Evolutionary conservation across 2,113 vertebrate genomes (phyloP).

Genomic region (Turnix velox): DNA sequence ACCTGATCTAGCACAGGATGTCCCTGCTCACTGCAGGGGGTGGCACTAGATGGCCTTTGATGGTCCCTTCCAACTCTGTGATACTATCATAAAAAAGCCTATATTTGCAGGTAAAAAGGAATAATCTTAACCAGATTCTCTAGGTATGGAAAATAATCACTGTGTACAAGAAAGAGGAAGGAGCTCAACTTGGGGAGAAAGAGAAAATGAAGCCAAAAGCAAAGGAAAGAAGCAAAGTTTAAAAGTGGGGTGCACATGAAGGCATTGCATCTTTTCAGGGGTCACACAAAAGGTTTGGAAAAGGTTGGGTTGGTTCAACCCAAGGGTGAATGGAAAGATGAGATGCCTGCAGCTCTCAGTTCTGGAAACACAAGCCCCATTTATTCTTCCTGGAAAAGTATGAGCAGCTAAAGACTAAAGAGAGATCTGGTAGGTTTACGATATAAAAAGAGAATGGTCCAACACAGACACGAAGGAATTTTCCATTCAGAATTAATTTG

Average conservation of each 20-base stretch:
- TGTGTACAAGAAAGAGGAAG: neutral
- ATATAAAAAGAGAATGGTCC: conserved; percentile 7
- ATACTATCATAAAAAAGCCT: too few species aligned
- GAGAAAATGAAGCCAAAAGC: neutral
- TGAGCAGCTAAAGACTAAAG: neutral
- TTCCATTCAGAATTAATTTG: conserved; percentile 62
- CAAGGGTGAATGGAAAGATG: neutral
- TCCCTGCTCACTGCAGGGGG: too few species aligned
- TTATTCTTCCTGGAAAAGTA: conserved; percentile 41
- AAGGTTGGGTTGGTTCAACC: neutral
- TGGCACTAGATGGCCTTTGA: too few species aligned
- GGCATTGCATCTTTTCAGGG: neutral
- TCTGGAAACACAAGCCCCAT: neutral
- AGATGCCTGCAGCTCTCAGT: neutral
- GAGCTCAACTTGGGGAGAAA: neutral
- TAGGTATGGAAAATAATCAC: neutral
- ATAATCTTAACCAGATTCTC: neutral
- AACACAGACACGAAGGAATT: conserved; percentile 21
- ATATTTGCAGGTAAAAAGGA: neutral
- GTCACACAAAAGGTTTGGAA: neutral
- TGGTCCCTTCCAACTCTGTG: too few species aligned
- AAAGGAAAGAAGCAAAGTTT: neutral
- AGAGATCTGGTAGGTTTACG: neutral
- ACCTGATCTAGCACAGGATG: too few species aligned
- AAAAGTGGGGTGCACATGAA: neutral